Conservation (phyloP, 1,140 invertebrate species). For the Platorchestia sp. region DNA sequence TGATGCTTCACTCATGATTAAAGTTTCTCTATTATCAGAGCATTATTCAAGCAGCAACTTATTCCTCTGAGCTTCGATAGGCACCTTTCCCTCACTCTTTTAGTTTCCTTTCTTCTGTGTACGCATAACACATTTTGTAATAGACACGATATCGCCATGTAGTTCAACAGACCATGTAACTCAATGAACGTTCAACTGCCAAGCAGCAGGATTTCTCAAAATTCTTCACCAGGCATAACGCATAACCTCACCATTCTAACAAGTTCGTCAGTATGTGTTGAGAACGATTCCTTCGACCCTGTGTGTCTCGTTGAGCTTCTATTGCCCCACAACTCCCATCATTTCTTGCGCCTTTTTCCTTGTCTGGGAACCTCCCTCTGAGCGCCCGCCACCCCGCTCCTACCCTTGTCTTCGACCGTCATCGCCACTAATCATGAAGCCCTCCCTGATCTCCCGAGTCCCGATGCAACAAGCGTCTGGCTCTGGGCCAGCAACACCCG, state of each 20-base stretch:
- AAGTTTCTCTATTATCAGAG: neutral
- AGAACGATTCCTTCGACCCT: neutral
- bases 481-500: neutral
- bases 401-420: neutral
- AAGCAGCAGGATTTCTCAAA: neutral
- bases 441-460: neutral
- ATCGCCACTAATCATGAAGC: neutral
- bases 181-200: neutral
- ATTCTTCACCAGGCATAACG: neutral
- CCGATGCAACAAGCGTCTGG: neutral
- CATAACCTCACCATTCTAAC: neutral
- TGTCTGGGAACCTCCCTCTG: neutral
- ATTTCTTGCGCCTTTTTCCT: neutral
- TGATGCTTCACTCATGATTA: neutral
- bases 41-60: neutral
- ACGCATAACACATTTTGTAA: neutral
- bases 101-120: neutral
- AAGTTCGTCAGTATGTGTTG: neutral
- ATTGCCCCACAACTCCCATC: neutral
- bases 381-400: no score
- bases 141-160: neutral
- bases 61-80: neutral
- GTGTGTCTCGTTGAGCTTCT: neutral
- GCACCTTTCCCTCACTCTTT: neutral
- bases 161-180: neutral